A percentile compares a stretch with the other conserved stretches of the same genome.
phyloP scores from a whole-genome alignment of 2,797 vertebrate genomes.

The Eupleurogrammus muticus region DNA sequence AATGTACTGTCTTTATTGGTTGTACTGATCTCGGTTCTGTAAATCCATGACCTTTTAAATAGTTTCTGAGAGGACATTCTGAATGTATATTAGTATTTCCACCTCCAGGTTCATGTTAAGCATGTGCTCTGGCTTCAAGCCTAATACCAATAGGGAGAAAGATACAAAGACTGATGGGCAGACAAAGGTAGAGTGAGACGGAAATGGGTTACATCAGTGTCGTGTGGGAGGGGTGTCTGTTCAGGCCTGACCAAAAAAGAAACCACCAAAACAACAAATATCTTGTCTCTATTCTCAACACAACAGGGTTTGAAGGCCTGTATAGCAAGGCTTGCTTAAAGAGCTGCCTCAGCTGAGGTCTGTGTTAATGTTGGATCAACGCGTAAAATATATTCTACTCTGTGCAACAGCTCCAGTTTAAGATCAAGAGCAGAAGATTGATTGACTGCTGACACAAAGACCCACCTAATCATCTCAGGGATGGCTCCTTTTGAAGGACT shows the following conservation, averaged over 20 bases:
- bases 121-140: not conserved
- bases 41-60: not conserved
- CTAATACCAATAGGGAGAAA: conserved; percentile 28
- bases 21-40: not conserved
- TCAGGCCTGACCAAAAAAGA: conserved; percentile 55
- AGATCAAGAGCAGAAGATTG: conserved; percentile 31
- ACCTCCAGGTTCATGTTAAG: not conserved
- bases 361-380: conserved; percentile 43
- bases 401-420: conserved; percentile 29
- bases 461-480: conserved; percentile 14
- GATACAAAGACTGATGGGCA: conserved; percentile 14
- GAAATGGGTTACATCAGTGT: conserved; percentile 32
- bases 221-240: conserved; percentile 63
- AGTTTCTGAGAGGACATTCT: not conserved
- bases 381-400: conserved; percentile 41
- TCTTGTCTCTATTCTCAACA: conserved; percentile 36
- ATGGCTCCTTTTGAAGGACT: conserved; percentile 5
- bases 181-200: conserved; percentile 12
- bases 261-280: conserved; percentile 71
- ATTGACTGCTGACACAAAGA: conserved; percentile 25
- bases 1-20: not conserved
- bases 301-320: conserved; percentile 52
- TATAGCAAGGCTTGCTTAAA: conserved; percentile 46
- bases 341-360: conserved; percentile 48
- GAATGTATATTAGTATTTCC: conserved; percentile 7